Evolutionary conservation across 2,797 vertebrate genomes (phyloP).

Genomic region (Mus caroli): DNA sequence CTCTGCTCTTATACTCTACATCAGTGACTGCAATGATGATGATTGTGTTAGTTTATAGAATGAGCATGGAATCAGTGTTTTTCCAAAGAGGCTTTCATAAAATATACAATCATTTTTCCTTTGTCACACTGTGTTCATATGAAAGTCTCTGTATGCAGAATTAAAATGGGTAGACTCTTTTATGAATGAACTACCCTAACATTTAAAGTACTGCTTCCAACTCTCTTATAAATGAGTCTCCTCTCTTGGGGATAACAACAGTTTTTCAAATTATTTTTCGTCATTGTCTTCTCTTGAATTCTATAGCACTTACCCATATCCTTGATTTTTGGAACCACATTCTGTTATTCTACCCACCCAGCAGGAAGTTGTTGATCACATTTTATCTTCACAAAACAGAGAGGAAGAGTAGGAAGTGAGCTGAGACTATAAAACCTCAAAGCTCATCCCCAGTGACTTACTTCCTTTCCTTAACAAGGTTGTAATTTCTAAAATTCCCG

Average conservation of each 20-base stretch:
- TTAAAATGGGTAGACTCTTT: constrained; percentile 56
- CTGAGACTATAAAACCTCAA: neutral
- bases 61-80: constrained; percentile 44
- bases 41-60: constrained; percentile 57
- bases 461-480: neutral
- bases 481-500: neutral
- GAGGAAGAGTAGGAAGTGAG: neutral
- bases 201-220: neutral
- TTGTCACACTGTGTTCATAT: constrained; percentile 26
- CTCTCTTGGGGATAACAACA: neutral
- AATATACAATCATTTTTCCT: constrained; percentile 57
- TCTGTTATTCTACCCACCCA: neutral
- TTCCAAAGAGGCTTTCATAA: constrained; percentile 73
- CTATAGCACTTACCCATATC: neutral
- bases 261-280: constrained; percentile 20
- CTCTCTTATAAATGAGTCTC: constrained; percentile 5
- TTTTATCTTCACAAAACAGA: neutral
- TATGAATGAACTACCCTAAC: constrained; percentile 67
- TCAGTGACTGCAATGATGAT: constrained; percentile 43
- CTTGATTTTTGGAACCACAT: neutral
- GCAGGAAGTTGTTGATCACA: neutral
- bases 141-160: neutral
- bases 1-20: constrained; percentile 51
- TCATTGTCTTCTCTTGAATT: neutral
- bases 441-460: neutral